These are phyloP conservation scores for Panagrolaimus sp. DNA, from an alignment of 1,140 invertebrate species.

Conservation along the genomic window DNA sequence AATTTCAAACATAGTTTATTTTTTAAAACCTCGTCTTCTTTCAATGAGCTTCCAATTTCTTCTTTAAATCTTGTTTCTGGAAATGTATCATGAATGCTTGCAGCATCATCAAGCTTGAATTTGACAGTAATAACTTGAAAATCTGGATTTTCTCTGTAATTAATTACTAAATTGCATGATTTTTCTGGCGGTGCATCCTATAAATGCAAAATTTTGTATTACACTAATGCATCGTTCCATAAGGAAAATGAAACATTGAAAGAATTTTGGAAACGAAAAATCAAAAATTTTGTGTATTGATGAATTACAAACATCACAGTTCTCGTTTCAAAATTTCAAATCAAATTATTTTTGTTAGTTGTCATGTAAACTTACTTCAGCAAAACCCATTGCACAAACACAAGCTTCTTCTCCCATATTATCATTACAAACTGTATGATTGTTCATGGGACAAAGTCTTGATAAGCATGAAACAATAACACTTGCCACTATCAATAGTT, in stretches of 20 bases:
- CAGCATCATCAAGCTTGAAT: constrained; percentile 6
- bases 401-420: neutral
- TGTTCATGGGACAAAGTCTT: constrained; percentile 4
- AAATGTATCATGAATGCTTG: neutral
- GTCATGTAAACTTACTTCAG: neutral
- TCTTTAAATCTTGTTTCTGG: constrained; percentile 5
- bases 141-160: neutral
- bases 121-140: constrained; percentile 1
- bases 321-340: too few relatives aligned
- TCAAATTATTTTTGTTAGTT: too few relatives aligned
- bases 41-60: constrained; percentile 11
- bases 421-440: constrained; percentile 6
- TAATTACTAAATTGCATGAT: constrained; percentile 7
- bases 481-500: neutral
- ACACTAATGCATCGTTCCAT: too few relatives aligned
- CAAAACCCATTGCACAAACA: neutral
- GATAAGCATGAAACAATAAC: neutral
- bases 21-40: neutral
- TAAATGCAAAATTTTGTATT: neutral
- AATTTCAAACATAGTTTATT: neutral
- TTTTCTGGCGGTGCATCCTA: constrained; percentile 3
- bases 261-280: too few relatives aligned
- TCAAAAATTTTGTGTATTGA: too few relatives aligned
- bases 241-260: too few relatives aligned
- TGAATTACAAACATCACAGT: too few relatives aligned